A percentile compares a stretch with the other conserved stretches of the same genome.
Evolutionary conservation across 2,797 vertebrate genomes (phyloP).

Genomic region (Bradypodion ventrale): DNA sequence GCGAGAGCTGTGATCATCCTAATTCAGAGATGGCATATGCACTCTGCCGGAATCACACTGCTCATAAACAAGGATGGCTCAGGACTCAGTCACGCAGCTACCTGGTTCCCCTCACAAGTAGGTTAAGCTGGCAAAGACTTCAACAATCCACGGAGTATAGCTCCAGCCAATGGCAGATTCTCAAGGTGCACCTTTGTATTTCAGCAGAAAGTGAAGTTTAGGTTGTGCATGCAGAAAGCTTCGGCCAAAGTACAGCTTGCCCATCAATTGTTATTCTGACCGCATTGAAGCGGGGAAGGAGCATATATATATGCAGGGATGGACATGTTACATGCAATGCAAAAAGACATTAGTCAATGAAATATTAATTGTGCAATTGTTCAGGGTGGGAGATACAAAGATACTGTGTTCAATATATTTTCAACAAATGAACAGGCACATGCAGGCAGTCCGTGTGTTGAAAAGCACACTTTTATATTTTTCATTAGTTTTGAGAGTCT

Average conservation of each 20-base stretch:
- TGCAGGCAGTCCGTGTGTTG: neutral
- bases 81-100: conserved; percentile 31
- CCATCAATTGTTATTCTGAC: neutral
- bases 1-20: neutral
- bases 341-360: conserved; percentile 42
- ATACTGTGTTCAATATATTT: neutral
- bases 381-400: no score
- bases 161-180: neutral
- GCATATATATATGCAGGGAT: conserved; percentile 31
- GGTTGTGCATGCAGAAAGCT: neutral
- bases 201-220: neutral
- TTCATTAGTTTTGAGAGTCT: neutral
- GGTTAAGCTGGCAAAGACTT: neutral
- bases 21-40: neutral
- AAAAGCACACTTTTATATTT: neutral
- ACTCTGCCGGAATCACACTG: conserved; percentile 33
- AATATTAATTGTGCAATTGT: no score
- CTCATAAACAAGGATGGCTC: conserved; percentile 34
- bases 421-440: neutral
- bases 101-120: conserved; percentile 30
- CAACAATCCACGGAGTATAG: neutral
- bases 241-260: neutral
- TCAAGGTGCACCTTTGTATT: neutral
- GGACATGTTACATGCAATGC: conserved; percentile 71
- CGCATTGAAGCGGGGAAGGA: conserved; percentile 51